phyloP scores from a whole-genome alignment of 2,113 vertebrate species.

The Bos javanicus region DNA sequence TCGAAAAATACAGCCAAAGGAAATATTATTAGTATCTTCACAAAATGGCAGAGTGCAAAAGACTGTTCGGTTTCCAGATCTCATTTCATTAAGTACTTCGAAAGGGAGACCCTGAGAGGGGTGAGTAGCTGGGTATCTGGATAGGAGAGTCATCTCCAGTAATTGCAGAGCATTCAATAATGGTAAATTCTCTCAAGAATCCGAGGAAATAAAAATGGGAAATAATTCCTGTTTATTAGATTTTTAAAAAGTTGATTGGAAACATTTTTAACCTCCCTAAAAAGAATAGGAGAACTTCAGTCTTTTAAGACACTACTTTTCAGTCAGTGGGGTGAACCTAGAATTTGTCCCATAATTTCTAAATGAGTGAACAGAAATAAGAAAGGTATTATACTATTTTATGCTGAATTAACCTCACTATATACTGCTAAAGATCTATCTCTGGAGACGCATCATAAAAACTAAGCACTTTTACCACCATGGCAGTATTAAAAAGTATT shows the following conservation, averaged over 20 bases:
- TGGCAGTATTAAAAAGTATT: constrained; percentile 61
- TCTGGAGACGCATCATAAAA: constrained; percentile 66
- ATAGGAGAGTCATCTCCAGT: neutral
- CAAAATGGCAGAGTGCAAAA: neutral
- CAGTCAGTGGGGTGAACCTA: neutral
- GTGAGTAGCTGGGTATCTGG: neutral
- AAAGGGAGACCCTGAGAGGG: neutral
- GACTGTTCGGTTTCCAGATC: neutral
- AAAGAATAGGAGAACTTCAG: neutral
- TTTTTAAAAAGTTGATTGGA: constrained; percentile 25
- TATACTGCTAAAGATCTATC: constrained; percentile 70
- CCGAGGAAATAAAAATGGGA: neutral
- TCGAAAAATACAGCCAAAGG: neutral
- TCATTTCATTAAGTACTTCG: neutral
- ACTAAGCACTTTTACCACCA: constrained; percentile 67
- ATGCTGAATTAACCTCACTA: constrained; percentile 76
- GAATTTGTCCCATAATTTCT: constrained; percentile 59
- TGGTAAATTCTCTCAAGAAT: neutral
- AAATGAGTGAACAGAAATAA: constrained; percentile 75
- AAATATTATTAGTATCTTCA: neutral
- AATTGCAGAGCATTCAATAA: neutral
- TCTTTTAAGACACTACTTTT: constrained; percentile 33
- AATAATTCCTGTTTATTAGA: constrained; percentile 8
- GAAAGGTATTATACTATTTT: constrained; percentile 66
- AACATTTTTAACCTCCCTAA: constrained; percentile 14